Evolutionary conservation across 2,113 vertebrate species (phyloP).

Genomic region (Pagrus major): DNA sequence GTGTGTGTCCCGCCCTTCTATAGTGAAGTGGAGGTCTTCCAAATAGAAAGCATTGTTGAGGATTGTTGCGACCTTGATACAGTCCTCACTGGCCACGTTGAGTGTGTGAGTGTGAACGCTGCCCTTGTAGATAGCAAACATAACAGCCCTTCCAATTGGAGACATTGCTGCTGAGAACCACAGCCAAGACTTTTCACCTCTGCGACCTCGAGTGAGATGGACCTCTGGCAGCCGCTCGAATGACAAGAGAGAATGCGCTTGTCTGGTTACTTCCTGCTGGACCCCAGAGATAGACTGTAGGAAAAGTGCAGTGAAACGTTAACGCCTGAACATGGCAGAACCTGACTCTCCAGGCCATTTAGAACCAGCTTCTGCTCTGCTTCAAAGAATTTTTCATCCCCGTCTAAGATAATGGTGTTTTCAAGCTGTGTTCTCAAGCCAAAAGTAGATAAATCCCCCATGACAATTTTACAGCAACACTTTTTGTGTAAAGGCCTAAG

Average conservation of each 20-base stretch:
- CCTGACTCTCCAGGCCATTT: slow-evolving; percentile 69
- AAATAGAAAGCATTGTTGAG: slow-evolving; percentile 97
- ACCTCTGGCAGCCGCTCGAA: slow-evolving; percentile 95
- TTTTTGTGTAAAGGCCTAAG: slow-evolving; percentile 39
- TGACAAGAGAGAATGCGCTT: slow-evolving; percentile 94
- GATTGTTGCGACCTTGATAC: slow-evolving; percentile 96
- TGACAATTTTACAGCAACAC: slow-evolving; percentile 60
- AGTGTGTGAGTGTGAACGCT: slow-evolving; percentile 94
- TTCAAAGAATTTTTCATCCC: slow-evolving; percentile 62
- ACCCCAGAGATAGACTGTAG: slow-evolving; percentile 96
- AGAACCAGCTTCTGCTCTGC: slow-evolving; percentile 64
- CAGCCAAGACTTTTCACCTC: slow-evolving; percentile 92
- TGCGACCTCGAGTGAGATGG: slow-evolving; percentile 86
- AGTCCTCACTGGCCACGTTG: slow-evolving; percentile 97
- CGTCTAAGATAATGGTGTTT: slow-evolving; percentile 72
- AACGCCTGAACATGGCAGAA: slow-evolving; percentile 78
- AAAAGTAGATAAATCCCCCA: slow-evolving; percentile 66
- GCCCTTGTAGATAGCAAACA: slow-evolving; percentile 96
- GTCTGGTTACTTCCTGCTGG: slow-evolving; percentile 95
- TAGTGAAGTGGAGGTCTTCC: slow-evolving; percentile 95
- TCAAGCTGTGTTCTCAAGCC: slow-evolving; percentile 64
- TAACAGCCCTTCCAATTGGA: slow-evolving; percentile 95
- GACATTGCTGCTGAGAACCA: slow-evolving; percentile 97
- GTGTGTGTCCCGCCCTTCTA: slow-evolving; percentile 96
- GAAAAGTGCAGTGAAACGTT: slow-evolving; percentile 78